Evolutionary conservation across 2,113 vertebrate species (phyloP).

Genomic region (Psammodynastes pulverulentus): DNA sequence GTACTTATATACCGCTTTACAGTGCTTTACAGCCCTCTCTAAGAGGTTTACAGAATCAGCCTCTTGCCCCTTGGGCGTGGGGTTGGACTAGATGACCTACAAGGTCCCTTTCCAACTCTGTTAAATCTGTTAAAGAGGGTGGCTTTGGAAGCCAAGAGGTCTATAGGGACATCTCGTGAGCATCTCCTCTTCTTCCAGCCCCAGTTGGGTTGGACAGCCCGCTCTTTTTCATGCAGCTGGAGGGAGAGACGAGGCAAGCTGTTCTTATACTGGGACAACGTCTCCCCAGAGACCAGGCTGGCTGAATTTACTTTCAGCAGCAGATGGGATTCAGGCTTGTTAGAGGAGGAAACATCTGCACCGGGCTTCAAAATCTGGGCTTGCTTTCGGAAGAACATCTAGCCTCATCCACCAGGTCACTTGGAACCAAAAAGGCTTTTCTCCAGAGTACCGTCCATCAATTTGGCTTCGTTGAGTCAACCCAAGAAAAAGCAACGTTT

Average conservation of each 20-base stretch:
- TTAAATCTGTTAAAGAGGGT: background rate
- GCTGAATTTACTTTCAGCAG: conserved; percentile 22
- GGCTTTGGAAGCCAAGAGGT: background rate
- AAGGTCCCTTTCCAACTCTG: too few species aligned
- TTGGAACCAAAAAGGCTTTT: background rate
- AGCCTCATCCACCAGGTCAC: conserved; percentile 1
- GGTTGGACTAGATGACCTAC: too few species aligned
- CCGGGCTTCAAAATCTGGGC: rapidly evolving
- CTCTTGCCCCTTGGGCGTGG: too few species aligned
- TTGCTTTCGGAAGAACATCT: background rate
- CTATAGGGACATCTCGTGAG: background rate
- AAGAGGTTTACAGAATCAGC: too few species aligned
- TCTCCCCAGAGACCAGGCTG: background rate
- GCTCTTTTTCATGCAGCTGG: background rate
- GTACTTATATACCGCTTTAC: background rate
- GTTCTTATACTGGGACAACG: background rate
- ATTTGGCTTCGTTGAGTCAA: conserved; percentile 24
- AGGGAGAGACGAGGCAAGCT: background rate
- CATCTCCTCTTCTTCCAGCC: background rate
- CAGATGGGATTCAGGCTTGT: conserved; percentile 37
- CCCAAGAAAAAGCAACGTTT: background rate
- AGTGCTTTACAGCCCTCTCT: background rate
- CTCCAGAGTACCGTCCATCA: background rate
- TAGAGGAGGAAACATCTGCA: conserved; percentile 25
- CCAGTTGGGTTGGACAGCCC: background rate